Base-by-base conservation (phyloP, 30 jellyfish, hydroid and myxozoan species). In the Turritopsis dohrnii region DNA sequence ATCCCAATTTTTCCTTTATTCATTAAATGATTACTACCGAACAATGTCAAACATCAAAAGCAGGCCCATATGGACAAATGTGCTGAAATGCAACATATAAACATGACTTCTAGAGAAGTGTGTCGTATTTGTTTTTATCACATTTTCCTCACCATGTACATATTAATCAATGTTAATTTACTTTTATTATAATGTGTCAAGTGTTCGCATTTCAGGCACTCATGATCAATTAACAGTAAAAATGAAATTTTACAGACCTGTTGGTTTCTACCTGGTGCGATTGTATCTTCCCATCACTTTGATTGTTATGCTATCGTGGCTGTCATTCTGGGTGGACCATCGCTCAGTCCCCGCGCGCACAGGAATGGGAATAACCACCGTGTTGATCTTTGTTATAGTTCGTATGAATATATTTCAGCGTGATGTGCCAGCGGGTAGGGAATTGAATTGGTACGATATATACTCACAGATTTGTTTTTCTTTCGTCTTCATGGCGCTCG, bases 291-390 rank as follows among this genome's bases (percentile, higher is more conserved):
- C 96, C 20, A 23, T 83, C 24, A 71, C 81, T 23, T 71, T 89
- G 29, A 89, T 79, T 52, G 96, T 89, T 71, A 28, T 84, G 20
- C n/a, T 89, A 75, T 65, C 88, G 27, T 89, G 96, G 96, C 26
- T 75, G n/a, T 66, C 89, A 29, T 89, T 89, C 79, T 84, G 90
- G 87, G 71, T 89, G 65, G 88, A 89, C 53, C 80, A 89, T 76
- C 86, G 82, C 21, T 89, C 93, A 8, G 93, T 84, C 18, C 93
- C 96, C 30, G 96, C 96, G 18, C 76, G 96, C 17, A 84, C 89
- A 31, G 22, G 88, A 29, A 79, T 89, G 24, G 83, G 83, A 9
- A 74, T 74, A 7, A 74, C 83, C 9, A 74, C 83, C 16, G 83
- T 74, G 9, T n/a, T 74, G n/a, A 16, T 71, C 65, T 24, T 74